phyloP scores from a whole-genome alignment of 2,113 vertebrate genomes.

The Microtus richardsoni region DNA sequence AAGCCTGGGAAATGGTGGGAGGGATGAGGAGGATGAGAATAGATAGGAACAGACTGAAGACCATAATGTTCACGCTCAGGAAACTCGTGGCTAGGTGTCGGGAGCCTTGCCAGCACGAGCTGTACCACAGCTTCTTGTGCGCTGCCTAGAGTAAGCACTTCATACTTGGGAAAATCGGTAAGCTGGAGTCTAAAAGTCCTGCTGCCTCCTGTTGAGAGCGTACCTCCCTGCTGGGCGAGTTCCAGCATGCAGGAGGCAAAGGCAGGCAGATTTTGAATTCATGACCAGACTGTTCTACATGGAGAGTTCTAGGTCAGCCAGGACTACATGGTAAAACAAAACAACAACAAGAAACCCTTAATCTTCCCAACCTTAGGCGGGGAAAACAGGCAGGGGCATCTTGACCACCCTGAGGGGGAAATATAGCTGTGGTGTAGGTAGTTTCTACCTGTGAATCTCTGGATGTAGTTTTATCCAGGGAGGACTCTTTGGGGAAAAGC shows the following conservation, averaged over 20 bases:
- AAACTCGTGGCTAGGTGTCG: slow-evolving; percentile 43
- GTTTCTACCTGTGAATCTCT: background rate
- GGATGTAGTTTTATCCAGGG: background rate
- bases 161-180: background rate
- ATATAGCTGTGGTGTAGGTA: background rate
- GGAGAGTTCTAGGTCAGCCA: background rate
- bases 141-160: slow-evolving; percentile 54
- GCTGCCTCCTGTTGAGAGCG: slow-evolving; percentile 16
- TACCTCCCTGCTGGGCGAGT: background rate
- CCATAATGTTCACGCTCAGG: slow-evolving; percentile 64
- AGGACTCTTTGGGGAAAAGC: background rate
- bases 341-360: background rate
- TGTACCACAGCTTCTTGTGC: slow-evolving; percentile 47
- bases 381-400: background rate
- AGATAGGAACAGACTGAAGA: slow-evolving; percentile 48
- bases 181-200: slow-evolving; percentile 39
- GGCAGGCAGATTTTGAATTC: background rate
- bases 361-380: background rate
- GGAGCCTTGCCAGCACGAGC: slow-evolving; percentile 23
- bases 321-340: background rate
- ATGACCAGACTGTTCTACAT: background rate
- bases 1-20: slow-evolving; percentile 68
- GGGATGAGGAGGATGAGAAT: slow-evolving; percentile 59
- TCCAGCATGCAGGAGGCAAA: background rate
- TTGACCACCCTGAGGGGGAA: background rate